These are phyloP conservation scores for Heterohyrax brucei DNA, from an alignment of 2,797 vertebrate genomes.

Conservation along the genomic window DNA sequence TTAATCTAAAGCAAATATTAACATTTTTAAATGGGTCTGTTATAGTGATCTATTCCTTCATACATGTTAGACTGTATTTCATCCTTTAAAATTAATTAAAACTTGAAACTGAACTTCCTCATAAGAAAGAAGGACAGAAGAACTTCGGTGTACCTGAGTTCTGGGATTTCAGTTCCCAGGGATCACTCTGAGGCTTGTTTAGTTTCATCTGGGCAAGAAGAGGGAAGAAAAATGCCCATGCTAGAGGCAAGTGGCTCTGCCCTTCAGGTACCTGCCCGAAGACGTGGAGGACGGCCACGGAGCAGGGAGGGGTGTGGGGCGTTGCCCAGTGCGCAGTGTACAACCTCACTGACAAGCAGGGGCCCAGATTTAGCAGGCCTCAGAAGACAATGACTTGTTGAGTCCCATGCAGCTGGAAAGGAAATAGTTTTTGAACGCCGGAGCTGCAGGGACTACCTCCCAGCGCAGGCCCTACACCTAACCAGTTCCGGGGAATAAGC, in stretches of 20 bases:
- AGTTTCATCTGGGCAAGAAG: not conserved
- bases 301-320: not conserved
- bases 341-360: not conserved
- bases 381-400: not conserved
- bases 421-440: not conserved
- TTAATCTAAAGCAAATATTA: constrained; percentile 3
- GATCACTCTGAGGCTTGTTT: not conserved
- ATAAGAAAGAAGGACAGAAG: not conserved
- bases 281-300: not conserved
- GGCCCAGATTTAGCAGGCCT: not conserved
- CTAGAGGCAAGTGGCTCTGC: not conserved
- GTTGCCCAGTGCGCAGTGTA: not conserved
- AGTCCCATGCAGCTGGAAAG: not conserved
- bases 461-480: not conserved
- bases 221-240: not conserved
- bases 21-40: constrained; percentile 2
- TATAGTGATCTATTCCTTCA: constrained; percentile 5
- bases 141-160: not conserved
- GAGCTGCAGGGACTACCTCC: not conserved
- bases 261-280: not conserved
- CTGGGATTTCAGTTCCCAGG: not conserved
- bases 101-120: constrained; percentile 13
- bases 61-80: not conserved
- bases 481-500: not conserved
- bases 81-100: constrained; percentile 27